Evolutionary conservation across 92 coral and sea anemone species (phyloP), one percentile per base, ranked within the genome.

Genomic region (Epizoanthus ramosus): DNA sequence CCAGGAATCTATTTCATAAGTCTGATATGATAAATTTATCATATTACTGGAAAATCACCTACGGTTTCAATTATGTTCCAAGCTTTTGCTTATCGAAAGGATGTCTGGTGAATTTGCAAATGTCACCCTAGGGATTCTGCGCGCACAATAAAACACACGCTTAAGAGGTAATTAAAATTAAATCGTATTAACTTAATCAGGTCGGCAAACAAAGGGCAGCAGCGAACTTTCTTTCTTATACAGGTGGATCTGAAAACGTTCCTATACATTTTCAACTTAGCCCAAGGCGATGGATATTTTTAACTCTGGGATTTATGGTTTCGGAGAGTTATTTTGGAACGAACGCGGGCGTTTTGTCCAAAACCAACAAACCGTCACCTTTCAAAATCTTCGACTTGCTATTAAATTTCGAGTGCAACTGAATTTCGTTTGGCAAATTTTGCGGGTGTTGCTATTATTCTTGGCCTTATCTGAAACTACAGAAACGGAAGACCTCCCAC

Each of bases 41-140:
- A 89, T 6, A 89, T 50, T 76, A 74, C 83, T 85, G 87, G 89
- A 85, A 89, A 76, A 89, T 85, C 87, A 85, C 92, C 92, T 63
- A 85, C 80, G 87, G 87, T 64, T 83, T 82, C 90, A 83, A 89
- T 89, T 83, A 85, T 79, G 70, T 56, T 57, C 80, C 67, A 28
- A 35, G 90, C 87, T 86, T 77, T 85, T 61, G 43, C 88, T 84
- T 87, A 80, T 81, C 92, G 82, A 77, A 89, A 83, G 89, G 89
- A 83, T 77, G 91, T 86, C 94, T 90, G 84, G 86, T 93, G 90
- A 90, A 86, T 90, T 93, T 90, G 85, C 85, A 83, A 91, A 71
- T 72, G 94, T 75, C 92, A 33, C 92, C 80, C 92, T 73, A 85
- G 89, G 92, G 91, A 67, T 81, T 75, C 75, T 23, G 9, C 57